phyloP scores from a whole-genome alignment of 2,888 invertebrate genomes.

The Pyrgus malvae region DNA sequence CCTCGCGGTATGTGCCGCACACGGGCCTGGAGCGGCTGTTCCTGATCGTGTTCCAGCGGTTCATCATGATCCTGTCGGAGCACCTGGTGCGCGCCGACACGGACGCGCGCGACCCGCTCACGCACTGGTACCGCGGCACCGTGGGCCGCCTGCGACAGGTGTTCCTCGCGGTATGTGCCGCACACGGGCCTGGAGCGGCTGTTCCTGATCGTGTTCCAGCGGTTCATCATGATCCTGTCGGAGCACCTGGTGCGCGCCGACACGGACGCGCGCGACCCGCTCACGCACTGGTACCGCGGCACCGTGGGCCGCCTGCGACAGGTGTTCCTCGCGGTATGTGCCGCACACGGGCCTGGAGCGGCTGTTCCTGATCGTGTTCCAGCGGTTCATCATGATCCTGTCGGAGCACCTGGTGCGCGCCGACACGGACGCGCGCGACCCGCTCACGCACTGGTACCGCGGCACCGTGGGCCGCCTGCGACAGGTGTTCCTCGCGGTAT shows the following conservation, averaged over 20 bases:
- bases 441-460: constrained; percentile 96
- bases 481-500: constrained; percentile 96
- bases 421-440: constrained; percentile 96
- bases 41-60: constrained; percentile 98
- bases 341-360: constrained; percentile 97
- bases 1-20: constrained; percentile 76
- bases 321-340: neutral
- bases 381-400: constrained; percentile 98
- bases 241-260: too few relatives aligned
- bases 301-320: too few relatives aligned
- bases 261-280: too few relatives aligned
- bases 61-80: constrained; percentile 98
- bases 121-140: constrained; percentile 98
- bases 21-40: constrained; percentile 98
- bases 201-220: too few relatives aligned
- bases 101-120: constrained; percentile 95
- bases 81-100: constrained; percentile 96
- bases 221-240: too few relatives aligned
- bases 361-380: constrained; percentile 97
- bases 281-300: too few relatives aligned
- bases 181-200: constrained; percentile 43
- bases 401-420: constrained; percentile 97
- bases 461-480: constrained; percentile 97
- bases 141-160: constrained; percentile 97
- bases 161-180: constrained; percentile 92